A percentile compares a stretch with the other conserved stretches of the same genome.
These are phyloP conservation scores for Hipposideros armiger DNA, from an alignment of 2,113 vertebrate species.

Conservation along the genomic window DNA sequence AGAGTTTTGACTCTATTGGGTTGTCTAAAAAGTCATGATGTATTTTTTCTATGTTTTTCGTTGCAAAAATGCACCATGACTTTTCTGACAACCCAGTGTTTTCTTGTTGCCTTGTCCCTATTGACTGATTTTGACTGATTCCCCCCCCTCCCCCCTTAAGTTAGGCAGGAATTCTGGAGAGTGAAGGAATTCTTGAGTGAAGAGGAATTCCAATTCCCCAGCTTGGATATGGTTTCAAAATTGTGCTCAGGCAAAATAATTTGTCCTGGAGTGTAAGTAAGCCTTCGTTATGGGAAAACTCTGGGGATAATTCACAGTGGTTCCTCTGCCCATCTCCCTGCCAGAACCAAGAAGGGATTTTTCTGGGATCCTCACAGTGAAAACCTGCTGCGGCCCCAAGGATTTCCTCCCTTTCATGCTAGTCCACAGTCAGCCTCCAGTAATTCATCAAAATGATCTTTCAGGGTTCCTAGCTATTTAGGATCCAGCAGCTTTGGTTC, in stretches of 20 bases:
- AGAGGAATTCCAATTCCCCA: neutral
- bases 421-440: neutral
- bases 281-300: neutral
- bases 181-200: too few relatives aligned
- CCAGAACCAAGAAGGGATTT: neutral
- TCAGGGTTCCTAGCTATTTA: neutral
- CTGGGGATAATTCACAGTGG: neutral
- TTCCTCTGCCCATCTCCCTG: neutral
- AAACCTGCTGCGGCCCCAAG: neutral
- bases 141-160: neutral
- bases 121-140: neutral
- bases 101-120: neutral
- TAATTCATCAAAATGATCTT: neutral
- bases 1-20: neutral
- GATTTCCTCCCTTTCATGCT: neutral
- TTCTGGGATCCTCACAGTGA: neutral
- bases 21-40: too few relatives aligned
- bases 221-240: neutral
- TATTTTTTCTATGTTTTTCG: too few relatives aligned
- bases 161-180: neutral
- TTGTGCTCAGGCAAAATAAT: neutral
- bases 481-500: neutral
- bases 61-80: too few relatives aligned
- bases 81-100: too few relatives aligned
- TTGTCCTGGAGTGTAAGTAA: neutral